Percentiles rank a stretch among this genome's conserved stretches.
phyloP scores from a whole-genome alignment of 2,888 invertebrate species.

The Phyllotreta striolata region DNA sequence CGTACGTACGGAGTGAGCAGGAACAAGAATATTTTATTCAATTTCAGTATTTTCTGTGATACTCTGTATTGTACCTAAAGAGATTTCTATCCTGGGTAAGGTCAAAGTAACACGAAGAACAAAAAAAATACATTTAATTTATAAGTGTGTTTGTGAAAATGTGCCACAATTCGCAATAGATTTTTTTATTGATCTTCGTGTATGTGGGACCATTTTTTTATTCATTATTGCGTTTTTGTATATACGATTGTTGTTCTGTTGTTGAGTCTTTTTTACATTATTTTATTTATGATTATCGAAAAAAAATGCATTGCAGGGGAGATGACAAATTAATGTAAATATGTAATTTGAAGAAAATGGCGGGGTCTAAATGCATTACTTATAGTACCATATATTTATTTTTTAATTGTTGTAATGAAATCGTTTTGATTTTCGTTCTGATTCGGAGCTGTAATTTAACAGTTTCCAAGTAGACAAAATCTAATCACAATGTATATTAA shows the following conservation, averaged over 20 bases:
- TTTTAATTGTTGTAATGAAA: no score
- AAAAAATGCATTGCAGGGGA: background rate
- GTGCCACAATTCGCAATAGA: background rate
- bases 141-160: no score
- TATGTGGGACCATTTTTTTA: constrained; percentile 14
- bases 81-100: constrained; percentile 21
- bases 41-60: background rate
- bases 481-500: constrained; percentile 13
- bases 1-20: background rate
- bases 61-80: constrained; percentile 7
- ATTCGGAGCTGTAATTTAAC: background rate
- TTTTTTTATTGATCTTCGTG: constrained; percentile 17
- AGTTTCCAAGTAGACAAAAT: constrained; percentile 14
- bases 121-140: background rate
- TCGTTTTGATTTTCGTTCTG: no score
- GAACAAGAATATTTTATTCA: background rate
- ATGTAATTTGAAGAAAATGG: background rate
- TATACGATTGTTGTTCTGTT: constrained; percentile 29
- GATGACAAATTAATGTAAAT: background rate
- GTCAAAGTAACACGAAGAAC: constrained; percentile 20
- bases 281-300: constrained; percentile 13
- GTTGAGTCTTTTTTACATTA: constrained; percentile 22
- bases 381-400: no score
- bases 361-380: no score
- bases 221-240: constrained; percentile 27